These are phyloP conservation scores for Danio tinwini DNA, from an alignment of 2,797 vertebrate genomes.

Conservation along the genomic window DNA sequence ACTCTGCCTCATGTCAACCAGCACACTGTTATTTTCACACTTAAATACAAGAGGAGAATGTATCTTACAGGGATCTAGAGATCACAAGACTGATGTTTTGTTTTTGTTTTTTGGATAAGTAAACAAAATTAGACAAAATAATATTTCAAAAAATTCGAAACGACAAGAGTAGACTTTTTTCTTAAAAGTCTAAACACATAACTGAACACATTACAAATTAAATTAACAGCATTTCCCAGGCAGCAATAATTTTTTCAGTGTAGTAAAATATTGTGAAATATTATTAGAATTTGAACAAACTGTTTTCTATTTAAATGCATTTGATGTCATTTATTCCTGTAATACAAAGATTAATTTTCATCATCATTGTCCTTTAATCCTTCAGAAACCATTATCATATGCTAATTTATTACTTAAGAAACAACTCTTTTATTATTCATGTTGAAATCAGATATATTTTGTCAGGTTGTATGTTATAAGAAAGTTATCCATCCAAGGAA, in stretches of 20 bases:
- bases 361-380: too few species aligned
- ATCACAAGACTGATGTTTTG: too few species aligned
- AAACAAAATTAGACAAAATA: too few species aligned
- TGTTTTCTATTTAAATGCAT: background rate
- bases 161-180: too few species aligned
- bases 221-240: too few species aligned
- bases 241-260: too few species aligned
- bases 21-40: background rate
- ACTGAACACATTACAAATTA: too few species aligned
- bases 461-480: background rate
- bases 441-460: too few species aligned
- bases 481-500: background rate
- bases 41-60: background rate
- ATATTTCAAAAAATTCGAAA: too few species aligned
- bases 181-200: too few species aligned
- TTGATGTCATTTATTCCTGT: background rate
- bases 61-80: background rate
- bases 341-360: background rate
- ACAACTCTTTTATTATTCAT: background rate
- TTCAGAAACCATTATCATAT: too few species aligned
- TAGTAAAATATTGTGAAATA: background rate
- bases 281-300: background rate
- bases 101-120: too few species aligned
- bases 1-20: background rate
- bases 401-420: background rate